Conservation (phyloP, 2,888 invertebrate species). For the Nephrotoma appendiculata region DNA sequence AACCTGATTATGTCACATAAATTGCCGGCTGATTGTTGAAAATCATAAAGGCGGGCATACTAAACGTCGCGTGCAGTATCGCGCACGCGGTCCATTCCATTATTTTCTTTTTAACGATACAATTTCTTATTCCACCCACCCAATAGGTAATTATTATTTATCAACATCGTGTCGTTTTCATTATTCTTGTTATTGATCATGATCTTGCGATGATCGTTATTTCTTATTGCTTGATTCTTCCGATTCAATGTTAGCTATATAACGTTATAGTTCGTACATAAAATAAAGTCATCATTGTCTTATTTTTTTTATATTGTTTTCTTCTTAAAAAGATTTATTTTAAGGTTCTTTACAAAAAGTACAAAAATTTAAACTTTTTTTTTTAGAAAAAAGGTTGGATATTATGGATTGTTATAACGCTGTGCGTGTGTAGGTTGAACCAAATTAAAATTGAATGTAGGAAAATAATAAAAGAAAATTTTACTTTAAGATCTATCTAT, state of each 20-base stretch:
- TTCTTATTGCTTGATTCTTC: not conserved
- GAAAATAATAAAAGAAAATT: not conserved
- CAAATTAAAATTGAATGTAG: not conserved
- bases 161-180: not conserved
- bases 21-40: not conserved
- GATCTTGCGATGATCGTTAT: not conserved
- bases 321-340: not conserved
- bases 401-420: not conserved
- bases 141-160: not conserved
- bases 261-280: not conserved
- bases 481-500: not conserved
- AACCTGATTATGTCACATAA: not conserved
- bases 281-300: not conserved
- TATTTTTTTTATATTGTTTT: not conserved
- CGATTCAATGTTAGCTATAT: not conserved
- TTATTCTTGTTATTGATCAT: not conserved
- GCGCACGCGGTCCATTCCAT: not conserved
- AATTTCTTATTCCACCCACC: not conserved
- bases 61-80: not conserved
- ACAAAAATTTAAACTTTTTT: not conserved
- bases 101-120: not conserved
- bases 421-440: not conserved
- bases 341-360: not conserved
- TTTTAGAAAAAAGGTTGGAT: not conserved
- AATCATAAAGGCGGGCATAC: not conserved